Evolutionary conservation across 2,113 vertebrate genomes (phyloP).

Genomic region (Mungos mungo): DNA sequence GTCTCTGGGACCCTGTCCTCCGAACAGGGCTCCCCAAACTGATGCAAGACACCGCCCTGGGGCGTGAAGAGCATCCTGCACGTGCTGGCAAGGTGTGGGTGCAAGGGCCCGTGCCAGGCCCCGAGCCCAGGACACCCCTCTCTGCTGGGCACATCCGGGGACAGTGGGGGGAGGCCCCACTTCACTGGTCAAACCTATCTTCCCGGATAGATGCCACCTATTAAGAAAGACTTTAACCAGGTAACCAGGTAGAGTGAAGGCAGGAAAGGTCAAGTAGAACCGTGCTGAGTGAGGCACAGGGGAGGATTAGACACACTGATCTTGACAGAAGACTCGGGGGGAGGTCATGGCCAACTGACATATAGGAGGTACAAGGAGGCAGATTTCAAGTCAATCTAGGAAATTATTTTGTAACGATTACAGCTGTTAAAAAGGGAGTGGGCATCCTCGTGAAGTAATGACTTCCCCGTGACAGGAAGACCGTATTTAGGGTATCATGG

Average conservation of each 20-base stretch:
- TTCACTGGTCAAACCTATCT: not conserved
- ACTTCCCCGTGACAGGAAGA: not conserved
- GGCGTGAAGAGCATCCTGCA: too few relatives aligned
- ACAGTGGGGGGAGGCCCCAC: not conserved
- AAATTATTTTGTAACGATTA: not conserved
- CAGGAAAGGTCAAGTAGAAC: not conserved
- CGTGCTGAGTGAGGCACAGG: not conserved
- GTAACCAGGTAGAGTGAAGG: not conserved
- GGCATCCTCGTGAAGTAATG: not conserved
- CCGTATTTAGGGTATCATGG: accelerated
- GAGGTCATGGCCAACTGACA: not conserved
- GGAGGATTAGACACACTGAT: not conserved
- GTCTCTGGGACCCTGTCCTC: not conserved
- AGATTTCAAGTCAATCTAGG: not conserved
- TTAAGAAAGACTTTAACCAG: not conserved
- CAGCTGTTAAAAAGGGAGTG: not conserved
- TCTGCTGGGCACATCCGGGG: not conserved
- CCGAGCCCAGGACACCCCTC: not conserved
- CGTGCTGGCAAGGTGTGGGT: not conserved
- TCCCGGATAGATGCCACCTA: not conserved
- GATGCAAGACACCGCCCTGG: not conserved
- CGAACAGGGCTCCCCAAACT: not conserved
- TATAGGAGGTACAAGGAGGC: not conserved
- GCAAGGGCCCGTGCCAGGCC: not conserved
- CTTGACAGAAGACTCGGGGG: not conserved